phyloP scores from a whole-genome alignment of 2,113 vertebrate species.

The Peromyscus maniculatus region DNA sequence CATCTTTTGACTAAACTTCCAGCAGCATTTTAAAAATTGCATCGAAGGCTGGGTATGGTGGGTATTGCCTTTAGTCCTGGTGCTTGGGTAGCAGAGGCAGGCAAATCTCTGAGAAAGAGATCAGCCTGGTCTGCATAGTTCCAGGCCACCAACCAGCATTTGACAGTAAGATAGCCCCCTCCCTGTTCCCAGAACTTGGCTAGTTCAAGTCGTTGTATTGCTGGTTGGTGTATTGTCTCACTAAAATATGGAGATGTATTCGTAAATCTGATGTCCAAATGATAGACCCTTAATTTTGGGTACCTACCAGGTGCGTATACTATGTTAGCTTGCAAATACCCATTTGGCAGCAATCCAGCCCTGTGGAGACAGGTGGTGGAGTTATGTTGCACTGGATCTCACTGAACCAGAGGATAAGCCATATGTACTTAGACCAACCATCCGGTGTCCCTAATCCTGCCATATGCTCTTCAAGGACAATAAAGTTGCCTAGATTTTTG shows the following conservation, averaged over 20 bases:
- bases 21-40: not conserved
- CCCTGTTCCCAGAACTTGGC: not conserved
- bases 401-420: not conserved
- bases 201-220: not conserved
- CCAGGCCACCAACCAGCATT: not conserved
- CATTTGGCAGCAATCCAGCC: not conserved
- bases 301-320: not conserved
- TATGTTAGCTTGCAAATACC: not conserved
- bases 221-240: not conserved
- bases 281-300: not conserved
- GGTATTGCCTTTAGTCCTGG: not conserved
- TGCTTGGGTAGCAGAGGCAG: not conserved
- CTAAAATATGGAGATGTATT: not conserved
- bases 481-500: not conserved
- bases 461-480: not conserved
- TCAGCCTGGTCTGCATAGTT: not conserved
- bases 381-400: not conserved
- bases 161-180: not conserved
- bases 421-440: not conserved
- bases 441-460: not conserved
- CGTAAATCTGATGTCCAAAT: not conserved
- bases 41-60: not conserved
- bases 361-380: not conserved
- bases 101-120: not conserved
- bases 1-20: constrained; percentile 40